Base-by-base conservation (phyloP, 2,113 vertebrate genomes). In the Panurus biarmicus region DNA sequence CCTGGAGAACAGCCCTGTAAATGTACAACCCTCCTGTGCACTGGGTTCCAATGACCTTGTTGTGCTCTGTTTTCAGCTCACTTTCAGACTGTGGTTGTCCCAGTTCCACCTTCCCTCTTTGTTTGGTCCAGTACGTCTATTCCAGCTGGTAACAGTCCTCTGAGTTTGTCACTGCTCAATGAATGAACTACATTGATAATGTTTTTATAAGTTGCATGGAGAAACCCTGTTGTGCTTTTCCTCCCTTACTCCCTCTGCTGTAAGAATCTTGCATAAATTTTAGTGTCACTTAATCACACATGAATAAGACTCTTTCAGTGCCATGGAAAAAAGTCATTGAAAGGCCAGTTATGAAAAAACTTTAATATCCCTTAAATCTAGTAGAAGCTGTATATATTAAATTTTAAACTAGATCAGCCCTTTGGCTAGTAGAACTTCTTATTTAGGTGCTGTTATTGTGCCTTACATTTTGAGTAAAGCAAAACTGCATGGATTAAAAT, bases 241-340 rank as follows among this genome's bases (percentile, higher is more conserved):
- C 78, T 79, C 44, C 81, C 77, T 83, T 80, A 87, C 78, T 93
- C 94, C 90, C 75, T 86, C 85, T 89, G 74, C 91, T 73, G 62
- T 80, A 83, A 91, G 78, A 85, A 95, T 25, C 64, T 56, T 76
- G 90, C 60, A 87, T 80, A 94, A 95, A 97, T 93, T 96, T 87
- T 73, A 60, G 67, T 70, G 76, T 87, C 87, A 54, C 79, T 94
- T 88, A 87, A 74, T 87, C 75, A 80, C 38, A 83, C 42, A 90
- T 94, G 89, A 96, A 95, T 93, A 93, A 87, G 82, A 88, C 67
- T 76, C 89, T 94, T 91, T 94, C 79, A 94, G 26, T 51, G 48
- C 64, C 14, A 3, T 58, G 48, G 38, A 25, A 89, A 84, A 86
- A 84, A 80, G 82, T 64, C 33, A 88, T 44, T 71, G 56, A 58